A percentile compares a stretch with the other conserved stretches of the same genome.
These are phyloP conservation scores for Cartodere bifasciata DNA, from an alignment of 2,888 invertebrate genomes.

Conservation along the genomic window DNA sequence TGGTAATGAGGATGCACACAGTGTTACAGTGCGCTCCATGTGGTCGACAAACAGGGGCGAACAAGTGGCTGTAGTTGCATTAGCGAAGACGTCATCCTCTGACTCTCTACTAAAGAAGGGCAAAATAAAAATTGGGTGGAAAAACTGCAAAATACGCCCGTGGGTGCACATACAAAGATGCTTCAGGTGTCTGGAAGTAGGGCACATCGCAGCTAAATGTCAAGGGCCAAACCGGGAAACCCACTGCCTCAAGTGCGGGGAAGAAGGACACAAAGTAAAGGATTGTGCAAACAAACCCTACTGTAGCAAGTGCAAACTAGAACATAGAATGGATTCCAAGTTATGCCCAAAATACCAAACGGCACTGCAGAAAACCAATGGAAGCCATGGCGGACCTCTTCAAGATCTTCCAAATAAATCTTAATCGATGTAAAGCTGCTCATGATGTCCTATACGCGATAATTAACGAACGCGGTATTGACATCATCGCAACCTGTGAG, in stretches of 20 bases:
- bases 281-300: constrained; percentile 10
- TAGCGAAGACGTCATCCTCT: too few species aligned
- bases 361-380: too few species aligned
- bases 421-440: too few species aligned
- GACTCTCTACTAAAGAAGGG: constrained; percentile 5
- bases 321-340: constrained; percentile 10
- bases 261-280: constrained; percentile 12
- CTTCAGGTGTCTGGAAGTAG: constrained; percentile 13
- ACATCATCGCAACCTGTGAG: too few species aligned
- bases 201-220: constrained; percentile 12
- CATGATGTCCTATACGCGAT: too few species aligned
- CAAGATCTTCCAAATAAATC: too few species aligned
- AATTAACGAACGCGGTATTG: too few species aligned
- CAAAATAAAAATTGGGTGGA: constrained; percentile 11
- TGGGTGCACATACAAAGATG: constrained; percentile 11
- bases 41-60: too few species aligned
- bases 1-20: constrained; percentile 4
- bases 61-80: too few species aligned
- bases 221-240: constrained; percentile 9
- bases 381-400: too few species aligned
- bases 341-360: constrained; percentile 10
- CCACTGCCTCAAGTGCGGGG: constrained; percentile 15
- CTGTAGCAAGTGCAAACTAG: constrained; percentile 10
- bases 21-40: constrained; percentile 6
- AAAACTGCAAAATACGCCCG: constrained; percentile 6